Conservation (phyloP, 2,113 vertebrate genomes). For the Nothobranchius furzeri region DNA sequence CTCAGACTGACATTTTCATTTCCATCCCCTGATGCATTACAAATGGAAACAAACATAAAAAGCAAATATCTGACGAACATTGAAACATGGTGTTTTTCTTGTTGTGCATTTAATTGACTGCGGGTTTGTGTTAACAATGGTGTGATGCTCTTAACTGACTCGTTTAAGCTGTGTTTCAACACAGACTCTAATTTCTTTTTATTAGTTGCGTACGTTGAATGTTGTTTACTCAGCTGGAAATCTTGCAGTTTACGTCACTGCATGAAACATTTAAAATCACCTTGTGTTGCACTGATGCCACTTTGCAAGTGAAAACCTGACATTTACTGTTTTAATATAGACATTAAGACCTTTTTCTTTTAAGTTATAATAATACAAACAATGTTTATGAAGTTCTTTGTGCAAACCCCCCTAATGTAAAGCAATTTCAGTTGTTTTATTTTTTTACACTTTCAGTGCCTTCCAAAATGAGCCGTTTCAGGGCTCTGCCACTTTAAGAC, state of each 20-base stretch:
- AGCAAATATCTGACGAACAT: constrained; percentile 65
- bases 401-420: too few relatives aligned
- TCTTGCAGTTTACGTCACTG: neutral
- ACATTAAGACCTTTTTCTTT: too few relatives aligned
- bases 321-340: too few relatives aligned
- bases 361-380: too few relatives aligned
- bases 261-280: neutral
- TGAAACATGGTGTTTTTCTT: constrained; percentile 54
- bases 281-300: neutral
- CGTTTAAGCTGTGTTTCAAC: neutral
- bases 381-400: too few relatives aligned
- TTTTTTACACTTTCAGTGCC: too few relatives aligned
- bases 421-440: too few relatives aligned
- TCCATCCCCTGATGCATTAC: constrained; percentile 71
- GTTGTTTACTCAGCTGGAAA: constrained; percentile 19
- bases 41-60: constrained; percentile 69
- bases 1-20: constrained; percentile 68
- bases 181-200: neutral
- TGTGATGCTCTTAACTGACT: constrained; percentile 1
- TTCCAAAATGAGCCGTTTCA: too few relatives aligned
- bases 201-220: constrained; percentile 6
- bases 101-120: constrained; percentile 33
- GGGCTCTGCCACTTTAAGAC: too few relatives aligned
- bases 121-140: constrained; percentile 16
- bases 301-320: neutral